phyloP scores from a whole-genome alignment of 2,888 invertebrate genomes.

The Drosophila barbarae region DNA sequence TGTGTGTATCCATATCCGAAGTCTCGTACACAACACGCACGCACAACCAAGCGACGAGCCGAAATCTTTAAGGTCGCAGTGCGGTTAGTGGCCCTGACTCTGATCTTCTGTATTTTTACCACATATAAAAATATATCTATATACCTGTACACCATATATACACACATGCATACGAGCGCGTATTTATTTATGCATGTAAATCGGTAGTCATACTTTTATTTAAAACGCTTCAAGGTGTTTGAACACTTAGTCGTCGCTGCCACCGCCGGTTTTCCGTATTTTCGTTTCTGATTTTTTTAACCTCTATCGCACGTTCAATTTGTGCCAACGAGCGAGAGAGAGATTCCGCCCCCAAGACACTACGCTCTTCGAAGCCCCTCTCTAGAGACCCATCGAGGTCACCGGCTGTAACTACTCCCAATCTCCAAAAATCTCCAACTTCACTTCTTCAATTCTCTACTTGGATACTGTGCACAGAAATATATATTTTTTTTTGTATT shows the following conservation, averaged over 20 bases:
- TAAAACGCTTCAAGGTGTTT: slow-evolving; percentile 38
- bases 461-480: slow-evolving; percentile 8
- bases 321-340: slow-evolving; percentile 9
- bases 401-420: slow-evolving; percentile 16
- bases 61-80: slow-evolving; percentile 63
- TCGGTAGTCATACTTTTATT: slow-evolving; percentile 40
- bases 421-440: slow-evolving; percentile 4
- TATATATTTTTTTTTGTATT: slow-evolving; percentile 12
- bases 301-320: slow-evolving; percentile 29
- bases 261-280: slow-evolving; percentile 44
- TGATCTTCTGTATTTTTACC: slow-evolving; percentile 71
- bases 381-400: slow-evolving; percentile 36
- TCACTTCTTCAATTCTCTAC: slow-evolving; percentile 3
- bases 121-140: slow-evolving; percentile 44
- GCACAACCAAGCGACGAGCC: slow-evolving; percentile 34
- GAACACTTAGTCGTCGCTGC: slow-evolving; percentile 21
- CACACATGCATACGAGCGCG: slow-evolving; percentile 17
- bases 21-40: slow-evolving; percentile 13
- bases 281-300: slow-evolving; percentile 36
- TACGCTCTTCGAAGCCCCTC: slow-evolving; percentile 25
- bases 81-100: slow-evolving; percentile 69
- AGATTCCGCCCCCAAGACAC: slow-evolving; percentile 13
- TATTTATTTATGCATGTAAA: slow-evolving; percentile 27
- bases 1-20: slow-evolving; percentile 16
- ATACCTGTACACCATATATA: slow-evolving; percentile 22